A percentile compares a stretch with the other conserved stretches of the same genome.
phyloP scores from a whole-genome alignment of 2,113 vertebrate species.

The Alces alces region DNA sequence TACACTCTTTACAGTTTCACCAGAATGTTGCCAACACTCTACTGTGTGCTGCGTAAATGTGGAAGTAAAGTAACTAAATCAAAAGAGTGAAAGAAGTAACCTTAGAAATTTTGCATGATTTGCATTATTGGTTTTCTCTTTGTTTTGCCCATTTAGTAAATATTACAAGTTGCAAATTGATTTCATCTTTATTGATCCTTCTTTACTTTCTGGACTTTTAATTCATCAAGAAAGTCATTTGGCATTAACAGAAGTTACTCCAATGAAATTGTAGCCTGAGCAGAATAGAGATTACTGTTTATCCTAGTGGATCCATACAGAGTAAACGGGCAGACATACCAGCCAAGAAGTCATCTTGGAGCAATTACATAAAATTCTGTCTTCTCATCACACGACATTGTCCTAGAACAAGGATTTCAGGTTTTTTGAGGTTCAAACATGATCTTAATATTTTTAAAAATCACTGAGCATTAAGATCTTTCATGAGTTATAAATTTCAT shows the following conservation, averaged over 20 bases:
- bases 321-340: neutral
- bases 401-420: neutral
- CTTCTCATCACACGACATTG: neutral
- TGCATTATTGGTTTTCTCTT: neutral
- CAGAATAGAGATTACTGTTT: neutral
- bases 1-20: neutral
- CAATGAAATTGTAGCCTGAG: neutral
- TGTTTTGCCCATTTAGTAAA: neutral
- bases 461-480: neutral
- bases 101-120: neutral
- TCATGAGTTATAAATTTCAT: neutral
- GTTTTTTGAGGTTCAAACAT: neutral
- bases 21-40: neutral
- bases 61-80: neutral
- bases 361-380: neutral
- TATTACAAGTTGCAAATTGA: neutral
- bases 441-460: neutral
- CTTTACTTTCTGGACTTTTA: neutral
- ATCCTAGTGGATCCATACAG: neutral
- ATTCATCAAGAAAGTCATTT: neutral
- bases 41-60: neutral
- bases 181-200: neutral
- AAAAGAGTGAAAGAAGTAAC: neutral
- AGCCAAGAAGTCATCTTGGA: neutral
- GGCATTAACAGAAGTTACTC: neutral